A percentile compares a stretch with the other conserved stretches of the same genome.
phyloP scores from a whole-genome alignment of 2,888 invertebrate genomes.

The Elgonia sp. region DNA sequence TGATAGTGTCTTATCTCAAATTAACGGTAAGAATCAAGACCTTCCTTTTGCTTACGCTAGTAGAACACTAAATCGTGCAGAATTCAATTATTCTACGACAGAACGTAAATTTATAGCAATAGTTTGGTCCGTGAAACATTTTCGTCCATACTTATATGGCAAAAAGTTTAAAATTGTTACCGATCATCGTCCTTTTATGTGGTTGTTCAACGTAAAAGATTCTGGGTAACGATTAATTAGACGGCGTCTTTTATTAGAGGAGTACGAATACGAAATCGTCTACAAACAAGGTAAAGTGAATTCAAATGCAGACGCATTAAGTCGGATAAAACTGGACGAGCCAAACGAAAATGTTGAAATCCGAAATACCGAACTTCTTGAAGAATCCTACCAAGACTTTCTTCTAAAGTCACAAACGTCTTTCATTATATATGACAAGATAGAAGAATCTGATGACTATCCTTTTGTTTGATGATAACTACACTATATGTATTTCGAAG shows the following conservation, averaged over 20 bases:
- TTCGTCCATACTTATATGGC: conserved; percentile 38
- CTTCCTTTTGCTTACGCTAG: conserved; percentile 41
- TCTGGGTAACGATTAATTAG: background rate
- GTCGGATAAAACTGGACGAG: conserved; percentile 1
- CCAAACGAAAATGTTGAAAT: background rate
- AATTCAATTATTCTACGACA: conserved; percentile 46
- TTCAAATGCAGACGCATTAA: background rate
- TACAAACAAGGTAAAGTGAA: conserved; percentile 7
- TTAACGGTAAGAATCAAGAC: conserved; percentile 27
- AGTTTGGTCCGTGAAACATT: conserved; percentile 31
- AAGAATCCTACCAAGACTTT: too few species aligned
- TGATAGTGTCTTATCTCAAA: conserved; percentile 40
- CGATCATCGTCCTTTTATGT: conserved; percentile 31
- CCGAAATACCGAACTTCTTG: background rate
- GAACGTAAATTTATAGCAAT: conserved; percentile 40
- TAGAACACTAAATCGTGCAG: conserved; percentile 43
- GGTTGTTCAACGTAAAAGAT: conserved; percentile 14
- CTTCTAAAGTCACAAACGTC: too few species aligned
- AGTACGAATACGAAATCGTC: conserved; percentile 2
- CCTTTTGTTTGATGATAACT: too few species aligned
- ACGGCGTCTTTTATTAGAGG: background rate
- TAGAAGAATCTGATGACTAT: too few species aligned
- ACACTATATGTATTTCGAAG: too few species aligned
- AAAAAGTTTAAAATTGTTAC: conserved; percentile 43
- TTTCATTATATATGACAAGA: too few species aligned